Percentiles rank a stretch among this genome's conserved stretches.
Evolutionary conservation across 92 coral and sea anemone species (phyloP).

Genomic region (Plumapathes pennacea): DNA sequence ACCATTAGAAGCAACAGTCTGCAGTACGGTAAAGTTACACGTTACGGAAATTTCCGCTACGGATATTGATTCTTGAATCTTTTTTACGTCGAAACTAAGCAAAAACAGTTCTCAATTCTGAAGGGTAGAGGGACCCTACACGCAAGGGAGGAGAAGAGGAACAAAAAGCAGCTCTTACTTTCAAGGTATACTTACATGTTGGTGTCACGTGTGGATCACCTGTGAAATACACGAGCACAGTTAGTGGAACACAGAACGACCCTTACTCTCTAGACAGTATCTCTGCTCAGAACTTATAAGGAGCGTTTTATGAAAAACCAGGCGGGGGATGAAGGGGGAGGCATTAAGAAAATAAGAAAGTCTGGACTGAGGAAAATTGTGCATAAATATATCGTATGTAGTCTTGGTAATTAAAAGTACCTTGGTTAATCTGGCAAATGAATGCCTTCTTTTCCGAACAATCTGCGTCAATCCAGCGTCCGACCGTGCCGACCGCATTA

Average conservation of each 20-base stretch:
- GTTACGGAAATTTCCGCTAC: no score
- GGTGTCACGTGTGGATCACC: slow-evolving; percentile 82
- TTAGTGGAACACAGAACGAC: no score
- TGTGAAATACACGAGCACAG: slow-evolving; percentile 19
- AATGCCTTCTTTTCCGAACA: slow-evolving; percentile 65
- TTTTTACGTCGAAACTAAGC: no score
- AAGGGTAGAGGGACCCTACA: background rate
- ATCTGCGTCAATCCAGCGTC: slow-evolving; percentile 74
- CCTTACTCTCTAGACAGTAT: no score
- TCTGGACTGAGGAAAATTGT: background rate
- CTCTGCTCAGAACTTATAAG: no score
- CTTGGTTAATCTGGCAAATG: slow-evolving; percentile 78
- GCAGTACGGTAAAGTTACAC: no score
- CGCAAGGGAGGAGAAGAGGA: no score
- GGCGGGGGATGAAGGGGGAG: background rate
- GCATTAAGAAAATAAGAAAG: background rate
- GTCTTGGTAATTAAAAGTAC: slow-evolving; percentile 46
- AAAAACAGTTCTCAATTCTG: no score
- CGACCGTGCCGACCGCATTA: slow-evolving; percentile 46
- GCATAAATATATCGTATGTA: background rate
- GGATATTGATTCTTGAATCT: no score
- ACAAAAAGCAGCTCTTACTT: background rate
- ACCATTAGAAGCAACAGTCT: no score
- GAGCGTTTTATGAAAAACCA: no score
- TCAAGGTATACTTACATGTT: slow-evolving; percentile 40